Base-by-base conservation (phyloP, 2,797 vertebrate species). In the Australoheros facetus region DNA sequence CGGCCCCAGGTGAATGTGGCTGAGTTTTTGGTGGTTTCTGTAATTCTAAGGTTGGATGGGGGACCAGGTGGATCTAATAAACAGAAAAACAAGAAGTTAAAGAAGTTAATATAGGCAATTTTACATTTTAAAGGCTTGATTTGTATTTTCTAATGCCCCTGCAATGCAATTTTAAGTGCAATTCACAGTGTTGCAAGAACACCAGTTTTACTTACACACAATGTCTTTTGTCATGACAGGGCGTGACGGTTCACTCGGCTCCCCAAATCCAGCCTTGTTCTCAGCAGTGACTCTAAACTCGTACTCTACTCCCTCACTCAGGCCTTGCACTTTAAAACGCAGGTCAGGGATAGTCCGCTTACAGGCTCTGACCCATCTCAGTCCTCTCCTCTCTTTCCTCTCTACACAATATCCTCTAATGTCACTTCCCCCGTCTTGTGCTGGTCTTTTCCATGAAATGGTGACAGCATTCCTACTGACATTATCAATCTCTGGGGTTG, bases 271-370 rank as follows among this genome's bases (percentile, higher is more conserved):
- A 85, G 98, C 98, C 95, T 96, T 98, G 51, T 99, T 99, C 95
- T 99, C 98, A 80, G 98, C 98, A 77, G 97, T 98, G 81, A 99
- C 98, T 77, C 98, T 97, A 94, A 99, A 99, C 92, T 99, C 98
- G 34, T 99, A 99, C 85, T 98, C 97, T 19, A 97, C 96, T 94
- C 96, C 98, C 94, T 99, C 98, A 78, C 91, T 95, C 54, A 99
- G 96, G 86, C 97, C 97, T 88, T 97, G 96, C 73, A 99, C 96
- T 95, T 99, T 99, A 92, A 92, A 98, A 86, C 98, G 97, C 76
- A 99, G 96, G 91, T 99, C 98, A 37, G 97, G 98, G 86, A 99
- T 90, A 0, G 97, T 95, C 60, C 96, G 98, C 94, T 99, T 99
- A 81, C 94, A 96, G 83, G 97, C 98, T 96, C 98, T 97, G 79